Evolutionary conservation across 30 jellyfish, hydroid and myxozoan species (phyloP).

Genomic region (Chrysaora quinquecirrha): DNA sequence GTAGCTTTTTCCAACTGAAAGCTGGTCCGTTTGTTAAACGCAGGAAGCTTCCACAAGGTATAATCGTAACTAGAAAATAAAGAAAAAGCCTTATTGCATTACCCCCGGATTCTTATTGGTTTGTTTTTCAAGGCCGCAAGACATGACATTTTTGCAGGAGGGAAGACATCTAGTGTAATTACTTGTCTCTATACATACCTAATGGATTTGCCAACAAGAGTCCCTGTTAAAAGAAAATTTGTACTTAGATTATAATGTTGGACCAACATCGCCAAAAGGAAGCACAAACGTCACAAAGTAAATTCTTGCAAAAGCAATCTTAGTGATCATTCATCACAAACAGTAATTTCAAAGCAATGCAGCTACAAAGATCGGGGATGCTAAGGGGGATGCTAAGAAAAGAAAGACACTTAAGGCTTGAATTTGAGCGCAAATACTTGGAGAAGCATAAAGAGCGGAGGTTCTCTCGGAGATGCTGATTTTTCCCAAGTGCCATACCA

Average conservation of each 20-base stretch:
- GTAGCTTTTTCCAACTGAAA: conserved; percentile 62
- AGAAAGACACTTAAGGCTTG: too few species aligned
- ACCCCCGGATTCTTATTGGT: background rate
- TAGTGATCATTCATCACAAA: background rate
- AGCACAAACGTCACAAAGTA: background rate
- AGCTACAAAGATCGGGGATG: too few species aligned
- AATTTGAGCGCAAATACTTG: too few species aligned
- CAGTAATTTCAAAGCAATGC: background rate
- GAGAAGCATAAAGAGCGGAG: too few species aligned
- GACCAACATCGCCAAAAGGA: background rate
- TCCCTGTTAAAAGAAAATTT: conserved; percentile 56
- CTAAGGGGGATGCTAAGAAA: too few species aligned
- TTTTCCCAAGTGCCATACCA: too few species aligned
- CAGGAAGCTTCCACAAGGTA: conserved; percentile 77
- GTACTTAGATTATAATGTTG: background rate
- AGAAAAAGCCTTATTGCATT: background rate
- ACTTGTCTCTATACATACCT: conserved; percentile 21
- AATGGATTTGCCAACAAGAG: conserved; percentile 79
- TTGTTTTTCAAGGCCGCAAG: background rate
- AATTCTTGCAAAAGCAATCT: background rate
- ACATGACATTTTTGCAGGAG: background rate
- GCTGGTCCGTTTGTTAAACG: conserved; percentile 61
- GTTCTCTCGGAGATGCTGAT: too few species aligned
- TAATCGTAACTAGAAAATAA: conserved; percentile 38
- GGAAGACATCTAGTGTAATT: background rate